Base-by-base conservation (phyloP, 30 jellyfish, hydroid and myxozoan genomes). In the Chrysaora quinquecirrha region DNA sequence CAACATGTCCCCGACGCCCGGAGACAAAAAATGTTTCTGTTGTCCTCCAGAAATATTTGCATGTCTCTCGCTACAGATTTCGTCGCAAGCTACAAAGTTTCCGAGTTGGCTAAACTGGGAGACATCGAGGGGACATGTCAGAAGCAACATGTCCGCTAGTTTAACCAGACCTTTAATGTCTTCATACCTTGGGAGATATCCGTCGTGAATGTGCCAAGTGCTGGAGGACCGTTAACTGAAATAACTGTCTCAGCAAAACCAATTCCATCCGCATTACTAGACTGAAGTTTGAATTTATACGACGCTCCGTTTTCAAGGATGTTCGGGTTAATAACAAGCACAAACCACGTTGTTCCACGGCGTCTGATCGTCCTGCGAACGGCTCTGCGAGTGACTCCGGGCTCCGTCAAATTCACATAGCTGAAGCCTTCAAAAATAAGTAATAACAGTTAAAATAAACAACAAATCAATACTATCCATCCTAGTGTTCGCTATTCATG, bases 221-320 rank as follows among this genome's bases (percentile, higher is more conserved):
- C 49, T 1, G 97, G 97, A 12, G 97, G 95, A 6, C 87, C 87
- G 64, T 89, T 89, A 16, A 81, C 89, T 18, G 46, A 32, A 25
- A 89, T 12, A 7, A 66, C 12, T 30, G 23, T 65, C 21, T 82
- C 91, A n/a, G 91, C 90, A 38, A 14, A 68, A n/a, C 97, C 97
- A 27, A 1, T 49, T 20, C 97, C 97, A 61, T 89, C 84, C 11
- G 23, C 43, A 63, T 83, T 82, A 31, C 66, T 67, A 7, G 97
- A 95, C 25, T 48, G 48, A 14, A 81, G 46, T 43, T 80, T 74
- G 50, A 89, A 64, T 35, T 66, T 82, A 35, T 89, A 89, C 32
- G 83, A 4, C 19, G 88, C 80, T 22, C 97, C 97, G 11, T 67
- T 78, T 6, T 16, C 76, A 27, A 89, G 74, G 23, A 52, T 82